Base-by-base conservation (phyloP, 2,797 vertebrate genomes). In the Crypturellus tataupa region DNA sequence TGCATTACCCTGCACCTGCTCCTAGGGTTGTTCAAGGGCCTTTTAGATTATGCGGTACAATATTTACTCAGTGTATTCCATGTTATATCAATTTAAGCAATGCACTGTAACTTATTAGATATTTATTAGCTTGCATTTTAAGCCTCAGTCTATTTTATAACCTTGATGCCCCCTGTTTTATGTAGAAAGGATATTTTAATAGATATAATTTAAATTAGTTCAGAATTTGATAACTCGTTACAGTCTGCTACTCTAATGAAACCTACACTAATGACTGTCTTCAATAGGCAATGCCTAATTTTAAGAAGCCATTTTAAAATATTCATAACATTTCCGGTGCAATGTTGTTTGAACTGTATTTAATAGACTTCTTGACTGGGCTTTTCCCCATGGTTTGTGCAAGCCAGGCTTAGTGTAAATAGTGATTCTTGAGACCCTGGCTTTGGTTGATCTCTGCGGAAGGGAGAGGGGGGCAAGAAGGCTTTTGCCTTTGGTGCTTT, bases 301-400 rank as follows among this genome's bases (percentile, higher is more conserved):
- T 92, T 69, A 83, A 95, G 90, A 78, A 91, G 33, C 40, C 71
- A n/a, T 80, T 87, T 89, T 90, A 75, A 95, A 96, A 95, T 95
- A 95, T 94, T 96, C 65, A 95, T 90, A 68, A 69, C 3, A 1
- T 72, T 55, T 90, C 84, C 69, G 55, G 23, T 9, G 25, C 0
- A 0, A n/a, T 80, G 76, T 40, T 92, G 82, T 93, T 94, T 96
- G 94, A 93, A 91, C 89, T 92, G 46, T 76, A 1, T 83, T 93
- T 95, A 95, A 95, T 46, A 92, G 94, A 85, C 40, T 40, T 75
- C 82, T 85, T 3, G 2, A 1, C 82, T 20, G 51, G 76, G 67
- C 16, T 91, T 83, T 83, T 80, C 58, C 37, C 49, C 35, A 13
- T 42, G 85, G 65, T 83, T 87, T 80, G 40, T 12, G 53, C 73